Base-by-base conservation (phyloP, 2,888 invertebrate genomes). In the Lordiphosa fenestrarum region DNA sequence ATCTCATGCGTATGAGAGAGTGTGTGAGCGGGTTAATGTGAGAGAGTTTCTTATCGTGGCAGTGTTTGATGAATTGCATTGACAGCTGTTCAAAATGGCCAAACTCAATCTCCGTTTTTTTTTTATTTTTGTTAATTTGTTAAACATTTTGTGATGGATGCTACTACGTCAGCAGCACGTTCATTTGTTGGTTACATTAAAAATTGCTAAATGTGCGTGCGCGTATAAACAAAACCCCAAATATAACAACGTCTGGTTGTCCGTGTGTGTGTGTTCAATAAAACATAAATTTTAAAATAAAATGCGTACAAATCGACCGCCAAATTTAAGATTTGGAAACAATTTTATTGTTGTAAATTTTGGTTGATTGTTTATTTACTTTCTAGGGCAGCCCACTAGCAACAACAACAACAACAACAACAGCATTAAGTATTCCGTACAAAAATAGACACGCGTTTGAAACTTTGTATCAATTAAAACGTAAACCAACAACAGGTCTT, bases 271-370 rank as follows among this genome's bases (percentile, higher is more conserved):
- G 30, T 44, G 9, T 44, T 44, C 76, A 80, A 76, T 83, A 76
- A 80, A 83, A 78, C 84, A 83, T 78, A 83, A 73, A 78, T 73
- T 71, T 76, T 55, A 50, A 62, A 78, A 73, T 55, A 69, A 61
- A 69, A 76, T 78, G 84, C 81, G 84, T 78, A 81, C 57, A 71
- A 68, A 81, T 83, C 77, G 78, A 78, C 78, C 78, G 78, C 84
- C 78, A 78, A 78, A 83, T 66, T 65, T 58, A 58, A 58, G 48
- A 52, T 60, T 60, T 53, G 60, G 50, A 63, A 63, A 50, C 57
- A 65, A 65, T 63, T 56, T 44, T 50, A 33, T 38, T 56, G 23
- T 15, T 4, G 13, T 61, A 47, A 62, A n/a, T 35, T n/a, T 35
- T 0, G 59, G 53, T 12, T 6, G 25, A 30, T 78, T 78, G 83